Conservation (phyloP, 1,140 invertebrate genomes). For the Drosophila littoralis region DNA sequence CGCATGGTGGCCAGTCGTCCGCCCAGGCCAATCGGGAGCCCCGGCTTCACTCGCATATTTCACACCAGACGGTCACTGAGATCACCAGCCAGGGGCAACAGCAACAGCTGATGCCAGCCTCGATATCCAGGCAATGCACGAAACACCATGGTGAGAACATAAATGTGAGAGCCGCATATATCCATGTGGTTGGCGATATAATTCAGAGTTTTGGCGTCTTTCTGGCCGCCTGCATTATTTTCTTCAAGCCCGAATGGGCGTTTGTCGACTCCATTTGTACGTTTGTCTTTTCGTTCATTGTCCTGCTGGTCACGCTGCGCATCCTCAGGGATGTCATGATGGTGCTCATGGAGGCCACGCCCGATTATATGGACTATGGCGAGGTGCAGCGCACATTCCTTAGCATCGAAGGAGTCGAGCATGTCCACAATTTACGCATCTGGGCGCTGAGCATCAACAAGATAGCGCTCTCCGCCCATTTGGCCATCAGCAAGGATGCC, state of each 20-base stretch:
- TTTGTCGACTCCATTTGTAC: constrained; percentile 95
- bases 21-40: background rate
- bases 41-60: background rate
- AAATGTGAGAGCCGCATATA: constrained; percentile 94
- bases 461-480: constrained; percentile 95
- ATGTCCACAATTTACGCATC: constrained; percentile 97
- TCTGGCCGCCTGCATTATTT: constrained; percentile 91
- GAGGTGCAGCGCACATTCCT: constrained; percentile 88
- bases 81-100: background rate
- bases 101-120: constrained; percentile 3
- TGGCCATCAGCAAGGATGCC: constrained; percentile 92
- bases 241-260: constrained; percentile 87
- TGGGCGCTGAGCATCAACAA: constrained; percentile 98
- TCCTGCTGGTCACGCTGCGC: constrained; percentile 90
- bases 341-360: constrained; percentile 98
- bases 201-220: constrained; percentile 95
- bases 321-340: constrained; percentile 91
- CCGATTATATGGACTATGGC: constrained; percentile 85
- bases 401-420: constrained; percentile 93
- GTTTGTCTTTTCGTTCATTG: constrained; percentile 93
- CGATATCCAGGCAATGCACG: constrained; percentile 27
- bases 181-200: constrained; percentile 96
- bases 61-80: background rate
- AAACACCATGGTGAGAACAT: constrained; percentile 87
- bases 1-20: constrained; percentile 8